Evolutionary conservation across 2,797 vertebrate species (phyloP).

Genomic region (Hemibagrus guttatus): DNA sequence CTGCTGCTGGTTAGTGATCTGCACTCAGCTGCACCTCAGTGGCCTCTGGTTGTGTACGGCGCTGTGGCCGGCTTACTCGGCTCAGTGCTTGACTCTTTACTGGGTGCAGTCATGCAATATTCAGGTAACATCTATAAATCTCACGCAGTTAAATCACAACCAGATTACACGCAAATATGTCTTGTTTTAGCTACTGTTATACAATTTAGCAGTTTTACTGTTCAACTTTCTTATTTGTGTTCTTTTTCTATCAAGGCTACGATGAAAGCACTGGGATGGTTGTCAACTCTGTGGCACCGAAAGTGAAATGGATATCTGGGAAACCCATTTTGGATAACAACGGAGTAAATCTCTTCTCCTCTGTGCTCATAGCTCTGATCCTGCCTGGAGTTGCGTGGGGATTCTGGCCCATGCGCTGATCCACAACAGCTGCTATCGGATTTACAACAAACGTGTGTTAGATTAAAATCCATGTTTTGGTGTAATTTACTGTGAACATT

Average conservation of each 20-base stretch:
- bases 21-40: constrained; percentile 86
- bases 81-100: constrained; percentile 90
- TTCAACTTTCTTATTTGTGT: not conserved
- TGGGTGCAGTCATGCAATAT: constrained; percentile 95
- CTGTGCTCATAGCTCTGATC: constrained; percentile 83
- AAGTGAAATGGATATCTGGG: constrained; percentile 83
- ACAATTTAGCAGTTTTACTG: not conserved
- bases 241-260: constrained; percentile 74
- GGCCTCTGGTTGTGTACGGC: constrained; percentile 88
- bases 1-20: constrained; percentile 82
- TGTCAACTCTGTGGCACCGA: constrained; percentile 80
- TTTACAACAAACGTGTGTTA: not conserved
- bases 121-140: constrained; percentile 74
- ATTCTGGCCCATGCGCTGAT: constrained; percentile 82
- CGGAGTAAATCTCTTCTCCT: constrained; percentile 93
- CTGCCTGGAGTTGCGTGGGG: constrained; percentile 85
- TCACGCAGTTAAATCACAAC: not conserved
- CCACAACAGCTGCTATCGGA: not conserved
- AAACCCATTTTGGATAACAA: constrained; percentile 96
- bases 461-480: not conserved
- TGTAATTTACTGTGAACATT: not conserved
- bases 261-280: constrained; percentile 85
- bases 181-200: not conserved
- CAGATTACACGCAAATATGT: not conserved
- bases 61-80: constrained; percentile 88